Conservation (phyloP, 2,113 vertebrate species). For the Stomatorhinus ivindoensis region DNA sequence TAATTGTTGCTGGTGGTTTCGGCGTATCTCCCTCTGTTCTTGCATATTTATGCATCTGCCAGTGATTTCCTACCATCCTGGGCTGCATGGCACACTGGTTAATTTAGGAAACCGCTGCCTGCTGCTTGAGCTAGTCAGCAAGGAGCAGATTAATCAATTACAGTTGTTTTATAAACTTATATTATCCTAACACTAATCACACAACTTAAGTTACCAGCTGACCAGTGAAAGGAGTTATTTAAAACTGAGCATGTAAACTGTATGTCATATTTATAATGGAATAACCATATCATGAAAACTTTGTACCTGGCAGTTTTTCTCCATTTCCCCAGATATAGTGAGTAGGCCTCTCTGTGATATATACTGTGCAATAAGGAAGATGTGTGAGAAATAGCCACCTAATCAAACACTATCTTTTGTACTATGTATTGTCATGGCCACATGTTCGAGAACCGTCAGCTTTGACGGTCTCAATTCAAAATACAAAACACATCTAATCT, state of each 20-base stretch:
- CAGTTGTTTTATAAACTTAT: background rate
- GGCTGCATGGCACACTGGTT: background rate
- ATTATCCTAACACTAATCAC: background rate
- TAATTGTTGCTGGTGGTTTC: constrained; percentile 12
- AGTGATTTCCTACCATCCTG: constrained; percentile 16
- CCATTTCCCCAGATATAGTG: background rate
- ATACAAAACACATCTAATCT: background rate
- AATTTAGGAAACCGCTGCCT: background rate
- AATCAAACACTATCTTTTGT: background rate
- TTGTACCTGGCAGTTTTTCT: background rate
- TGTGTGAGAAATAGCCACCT: background rate
- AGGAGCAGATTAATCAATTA: background rate
- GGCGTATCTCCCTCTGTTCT: constrained; percentile 36
- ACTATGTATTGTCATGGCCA: background rate
- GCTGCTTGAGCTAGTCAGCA: background rate
- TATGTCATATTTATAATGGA: background rate
- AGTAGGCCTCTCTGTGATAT: background rate
- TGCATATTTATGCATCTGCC: constrained; percentile 40
- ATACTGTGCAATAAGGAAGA: background rate
- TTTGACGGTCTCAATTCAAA: background rate
- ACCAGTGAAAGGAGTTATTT: background rate
- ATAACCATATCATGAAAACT: background rate
- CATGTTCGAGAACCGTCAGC: background rate
- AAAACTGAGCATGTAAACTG: background rate
- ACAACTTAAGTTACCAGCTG: background rate